Base-by-base conservation (phyloP, 2,888 invertebrate species). In the Amiota mariae region DNA sequence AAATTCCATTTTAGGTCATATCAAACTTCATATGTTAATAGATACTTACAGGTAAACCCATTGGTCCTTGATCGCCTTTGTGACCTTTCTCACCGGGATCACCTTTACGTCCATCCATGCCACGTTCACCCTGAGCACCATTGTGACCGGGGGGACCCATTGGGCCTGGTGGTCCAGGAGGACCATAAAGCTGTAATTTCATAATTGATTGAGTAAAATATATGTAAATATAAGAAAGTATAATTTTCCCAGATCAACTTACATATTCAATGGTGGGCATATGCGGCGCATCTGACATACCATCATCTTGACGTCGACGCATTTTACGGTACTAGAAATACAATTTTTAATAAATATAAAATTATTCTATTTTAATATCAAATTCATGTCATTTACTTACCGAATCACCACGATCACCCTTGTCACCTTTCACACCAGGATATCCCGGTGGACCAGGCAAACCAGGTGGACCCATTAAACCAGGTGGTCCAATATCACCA, bases 401-500 rank as follows among this genome's bases (percentile, higher is more conserved):
- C 93, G 96, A 96, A 92, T 97, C 97, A 49, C 97, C 97, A 88
- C 97, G 96, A 88, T 97, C 96, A 51, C 97, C 97, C 88, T 96
- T 97, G 85, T 97, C 96, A 47, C 97, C 97, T 90, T 96, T 96
- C 79, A 94, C 92, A 51, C 97, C 97, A 2, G 97, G 96, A 90
- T 96, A 96, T 3, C 97, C 97, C 80, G 94, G 94, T 51, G 94
- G 95, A 72, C 94, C 94, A 10, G 94, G 94, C 79, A 95, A 89
- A 24, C 97, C 97, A 15, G 98, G 97, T 49, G 97, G 97, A 80
- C 98, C 98, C 94, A 98, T 96, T 85, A 97, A 92, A 75, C 98
- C 98, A 12, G 98, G 96, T 10, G 96, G 96, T 64, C 97, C 97
- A 89, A 97, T 96, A 88, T 97, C 96, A 11, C 97, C 97, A 10